A percentile compares a stretch with the other conserved stretches of the same genome.
phyloP scores from a whole-genome alignment of 2,113 vertebrate species.

The Archilochus colubris region DNA sequence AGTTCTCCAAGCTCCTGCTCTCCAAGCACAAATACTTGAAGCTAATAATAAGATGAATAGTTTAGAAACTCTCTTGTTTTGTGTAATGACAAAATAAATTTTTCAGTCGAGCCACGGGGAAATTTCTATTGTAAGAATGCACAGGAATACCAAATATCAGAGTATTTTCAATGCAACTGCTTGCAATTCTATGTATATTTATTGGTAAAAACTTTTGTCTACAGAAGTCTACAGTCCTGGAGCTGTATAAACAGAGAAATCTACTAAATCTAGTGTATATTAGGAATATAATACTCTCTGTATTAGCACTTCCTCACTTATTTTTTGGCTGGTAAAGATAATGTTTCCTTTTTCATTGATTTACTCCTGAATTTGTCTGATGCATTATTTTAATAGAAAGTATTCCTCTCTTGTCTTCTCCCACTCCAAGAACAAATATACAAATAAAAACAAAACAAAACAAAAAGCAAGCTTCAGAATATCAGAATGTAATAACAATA shows the following conservation, averaged over 20 bases:
- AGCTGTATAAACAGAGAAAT: background rate
- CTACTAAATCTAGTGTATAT: background rate
- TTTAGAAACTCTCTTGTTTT: background rate
- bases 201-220: background rate
- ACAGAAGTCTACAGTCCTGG: background rate
- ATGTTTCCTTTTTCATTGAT: background rate
- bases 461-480: background rate
- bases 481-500: background rate
- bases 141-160: background rate
- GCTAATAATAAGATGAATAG: background rate
- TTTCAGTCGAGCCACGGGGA: background rate
- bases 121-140: background rate
- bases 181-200: background rate
- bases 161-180: background rate
- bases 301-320: background rate
- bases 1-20: background rate
- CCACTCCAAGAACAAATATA: background rate
- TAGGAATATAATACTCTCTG: background rate
- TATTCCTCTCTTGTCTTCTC: background rate
- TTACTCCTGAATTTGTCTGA: background rate
- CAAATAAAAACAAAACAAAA: background rate
- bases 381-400: background rate
- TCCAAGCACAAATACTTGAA: background rate
- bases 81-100: background rate
- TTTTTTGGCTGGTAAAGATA: background rate